These are phyloP conservation scores for Diplolepis rosae DNA, from an alignment of 2,888 invertebrate genomes.

Conservation along the genomic window DNA sequence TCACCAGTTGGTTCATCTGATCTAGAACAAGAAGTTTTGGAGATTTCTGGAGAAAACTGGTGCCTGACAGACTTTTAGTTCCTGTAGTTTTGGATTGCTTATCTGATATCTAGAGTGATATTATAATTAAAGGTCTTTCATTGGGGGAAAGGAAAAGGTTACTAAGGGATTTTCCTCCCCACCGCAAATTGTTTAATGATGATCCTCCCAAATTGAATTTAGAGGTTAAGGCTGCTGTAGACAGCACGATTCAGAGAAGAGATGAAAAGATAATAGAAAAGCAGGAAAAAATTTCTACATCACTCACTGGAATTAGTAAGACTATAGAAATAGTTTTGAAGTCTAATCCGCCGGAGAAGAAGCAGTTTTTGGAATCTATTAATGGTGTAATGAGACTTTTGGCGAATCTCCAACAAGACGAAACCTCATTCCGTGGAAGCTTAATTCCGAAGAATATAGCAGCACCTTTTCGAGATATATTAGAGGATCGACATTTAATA, in stretches of 20 bases:
- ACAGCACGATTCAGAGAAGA: slow-evolving; percentile 1
- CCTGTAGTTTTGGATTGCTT: neutral
- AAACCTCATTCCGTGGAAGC: slow-evolving; percentile 33
- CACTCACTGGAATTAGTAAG: slow-evolving; percentile 30
- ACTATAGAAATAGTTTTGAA: neutral
- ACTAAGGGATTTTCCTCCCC: neutral
- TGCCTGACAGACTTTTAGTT: slow-evolving; percentile 4
- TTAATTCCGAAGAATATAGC: slow-evolving; percentile 3
- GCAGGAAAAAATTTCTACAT: slow-evolving; percentile 32
- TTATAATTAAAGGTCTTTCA: slow-evolving; percentile 2
- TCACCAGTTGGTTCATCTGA: too few species aligned
- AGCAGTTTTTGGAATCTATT: slow-evolving; percentile 17
- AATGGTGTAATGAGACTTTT: slow-evolving; percentile 34
- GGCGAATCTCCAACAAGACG: slow-evolving; percentile 38
- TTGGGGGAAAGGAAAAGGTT: neutral
- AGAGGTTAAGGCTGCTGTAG: too few species aligned
- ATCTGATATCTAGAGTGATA: neutral
- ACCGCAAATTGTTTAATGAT: slow-evolving; percentile 1
- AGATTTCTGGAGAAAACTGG: neutral
- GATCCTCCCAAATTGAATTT: neutral
- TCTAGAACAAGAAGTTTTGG: neutral
- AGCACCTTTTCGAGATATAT: neutral
- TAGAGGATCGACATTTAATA: neutral
- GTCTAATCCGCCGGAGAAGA: neutral
- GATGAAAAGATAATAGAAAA: slow-evolving; percentile 23